Conservation (phyloP, 2,113 vertebrate species). For the Corythoichthys intestinalis region DNA sequence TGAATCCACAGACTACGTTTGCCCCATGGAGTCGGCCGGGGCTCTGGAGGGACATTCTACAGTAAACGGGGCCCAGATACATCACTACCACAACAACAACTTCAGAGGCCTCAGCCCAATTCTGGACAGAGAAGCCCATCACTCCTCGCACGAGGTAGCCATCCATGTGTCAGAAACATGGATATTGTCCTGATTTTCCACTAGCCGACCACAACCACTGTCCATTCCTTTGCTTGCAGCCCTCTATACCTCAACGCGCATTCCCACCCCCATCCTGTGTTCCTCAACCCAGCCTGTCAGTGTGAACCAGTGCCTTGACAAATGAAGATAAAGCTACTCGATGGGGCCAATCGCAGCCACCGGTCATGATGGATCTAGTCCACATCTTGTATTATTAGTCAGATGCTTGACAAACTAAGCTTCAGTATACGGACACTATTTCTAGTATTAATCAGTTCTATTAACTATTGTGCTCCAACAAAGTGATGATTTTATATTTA, state of each 20-base stretch:
- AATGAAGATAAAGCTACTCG: slow-evolving; percentile 12
- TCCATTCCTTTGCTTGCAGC: slow-evolving; percentile 68
- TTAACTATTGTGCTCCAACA: slow-evolving; percentile 21
- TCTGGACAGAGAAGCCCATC: slow-evolving; percentile 74
- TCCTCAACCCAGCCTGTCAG: slow-evolving; percentile 16
- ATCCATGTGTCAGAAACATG: slow-evolving; percentile 8
- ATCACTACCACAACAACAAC: slow-evolving; percentile 54
- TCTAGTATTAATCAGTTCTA: slow-evolving; percentile 30
- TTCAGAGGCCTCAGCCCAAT: slow-evolving; percentile 75
- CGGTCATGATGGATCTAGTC: slow-evolving; percentile 1
- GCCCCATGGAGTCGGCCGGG: slow-evolving; percentile 76
- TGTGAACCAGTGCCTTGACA: slow-evolving; percentile 46
- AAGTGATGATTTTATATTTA: slow-evolving; percentile 23
- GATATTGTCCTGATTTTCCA: slow-evolving; percentile 10
- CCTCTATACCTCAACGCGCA: slow-evolving; percentile 62
- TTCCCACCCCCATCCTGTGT: slow-evolving; percentile 10
- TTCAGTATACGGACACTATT: slow-evolving; percentile 18
- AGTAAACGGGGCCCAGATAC: slow-evolving; percentile 70
- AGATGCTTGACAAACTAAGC: slow-evolving; percentile 34
- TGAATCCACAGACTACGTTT: slow-evolving; percentile 89
- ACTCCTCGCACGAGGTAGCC: slow-evolving; percentile 86
- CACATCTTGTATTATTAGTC: slow-evolving; percentile 23
- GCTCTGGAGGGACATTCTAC: slow-evolving; percentile 17
- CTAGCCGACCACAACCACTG: slow-evolving; percentile 21
- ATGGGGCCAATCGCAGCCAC: slow-evolving; percentile 8